phyloP scores from a whole-genome alignment of 2,113 vertebrate genomes.

The Entomyzon cyanotis region DNA sequence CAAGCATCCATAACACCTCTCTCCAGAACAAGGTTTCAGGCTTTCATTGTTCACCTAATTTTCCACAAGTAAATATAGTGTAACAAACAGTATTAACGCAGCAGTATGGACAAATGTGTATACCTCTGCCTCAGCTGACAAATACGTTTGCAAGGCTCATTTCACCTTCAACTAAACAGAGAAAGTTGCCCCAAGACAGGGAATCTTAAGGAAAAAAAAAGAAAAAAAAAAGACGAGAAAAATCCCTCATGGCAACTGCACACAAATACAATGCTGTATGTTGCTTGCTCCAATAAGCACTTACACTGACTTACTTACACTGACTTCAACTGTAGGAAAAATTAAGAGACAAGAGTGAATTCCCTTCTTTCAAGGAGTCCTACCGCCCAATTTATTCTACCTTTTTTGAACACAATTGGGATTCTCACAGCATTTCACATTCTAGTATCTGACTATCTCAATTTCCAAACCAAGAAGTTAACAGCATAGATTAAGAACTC shows the following conservation, averaged over 20 bases:
- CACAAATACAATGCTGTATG: neutral
- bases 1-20: neutral
- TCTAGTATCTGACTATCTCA: neutral
- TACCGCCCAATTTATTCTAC: neutral
- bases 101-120: neutral
- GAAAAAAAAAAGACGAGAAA: neutral
- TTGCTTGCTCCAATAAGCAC: conserved; percentile 3
- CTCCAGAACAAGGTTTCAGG: neutral
- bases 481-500: neutral
- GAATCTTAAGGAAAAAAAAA: neutral
- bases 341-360: neutral
- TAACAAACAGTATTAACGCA: neutral
- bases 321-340: neutral
- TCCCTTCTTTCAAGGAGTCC: neutral
- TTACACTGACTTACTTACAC: neutral
- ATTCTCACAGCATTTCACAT: neutral
- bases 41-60: neutral
- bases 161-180: conserved; percentile 17
- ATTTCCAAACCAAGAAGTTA: conserved; percentile 28
- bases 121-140: neutral
- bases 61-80: neutral
- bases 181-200: neutral
- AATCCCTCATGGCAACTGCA: neutral
- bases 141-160: neutral
- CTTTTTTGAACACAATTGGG: neutral